Conservation (phyloP, 2,888 invertebrate species). For the Pachycephus smyrnensis region DNA sequence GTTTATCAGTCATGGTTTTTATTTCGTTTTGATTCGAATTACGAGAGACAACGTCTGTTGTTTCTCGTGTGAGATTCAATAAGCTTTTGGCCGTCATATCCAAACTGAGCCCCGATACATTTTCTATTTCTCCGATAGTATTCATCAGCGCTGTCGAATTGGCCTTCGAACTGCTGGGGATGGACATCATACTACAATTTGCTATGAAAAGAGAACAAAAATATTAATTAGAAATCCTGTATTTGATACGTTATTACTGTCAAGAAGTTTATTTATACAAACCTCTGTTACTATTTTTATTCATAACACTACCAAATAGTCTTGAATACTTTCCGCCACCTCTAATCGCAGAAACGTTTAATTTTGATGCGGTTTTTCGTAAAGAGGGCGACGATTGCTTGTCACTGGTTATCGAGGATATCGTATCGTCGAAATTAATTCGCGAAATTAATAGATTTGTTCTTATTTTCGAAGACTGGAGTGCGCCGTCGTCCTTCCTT, state of each 20-base stretch:
- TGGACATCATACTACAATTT: conserved; percentile 41
- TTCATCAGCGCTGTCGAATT: conserved; percentile 46
- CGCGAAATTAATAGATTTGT: conserved; percentile 38
- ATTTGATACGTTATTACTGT: not conserved
- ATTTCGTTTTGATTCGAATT: conserved; percentile 7
- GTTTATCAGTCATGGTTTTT: conserved; percentile 7
- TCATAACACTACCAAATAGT: conserved; percentile 41
- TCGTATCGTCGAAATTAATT: conserved; percentile 44
- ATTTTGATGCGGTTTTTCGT: conserved; percentile 16
- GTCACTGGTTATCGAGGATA: conserved; percentile 22
- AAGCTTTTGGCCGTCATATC: conserved; percentile 35
- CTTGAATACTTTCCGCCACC: conserved; percentile 50
- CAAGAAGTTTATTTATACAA: not conserved
- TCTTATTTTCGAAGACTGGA: conserved; percentile 29
- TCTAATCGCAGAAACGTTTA: conserved; percentile 23
- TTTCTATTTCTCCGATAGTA: conserved; percentile 34
- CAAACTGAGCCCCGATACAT: conserved; percentile 38
- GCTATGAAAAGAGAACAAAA: conserved; percentile 35
- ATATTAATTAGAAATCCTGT: conserved; percentile 13
- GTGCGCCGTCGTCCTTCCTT: conserved; percentile 26
- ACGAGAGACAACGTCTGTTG: conserved; percentile 11
- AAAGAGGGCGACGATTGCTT: conserved; percentile 21
- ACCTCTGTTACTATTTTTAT: conserved; percentile 25
- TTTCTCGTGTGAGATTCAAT: conserved; percentile 29
- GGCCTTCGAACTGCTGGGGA: conserved; percentile 39